Base-by-base conservation (phyloP, 2,797 vertebrate species). In the Hybognathus amarus region DNA sequence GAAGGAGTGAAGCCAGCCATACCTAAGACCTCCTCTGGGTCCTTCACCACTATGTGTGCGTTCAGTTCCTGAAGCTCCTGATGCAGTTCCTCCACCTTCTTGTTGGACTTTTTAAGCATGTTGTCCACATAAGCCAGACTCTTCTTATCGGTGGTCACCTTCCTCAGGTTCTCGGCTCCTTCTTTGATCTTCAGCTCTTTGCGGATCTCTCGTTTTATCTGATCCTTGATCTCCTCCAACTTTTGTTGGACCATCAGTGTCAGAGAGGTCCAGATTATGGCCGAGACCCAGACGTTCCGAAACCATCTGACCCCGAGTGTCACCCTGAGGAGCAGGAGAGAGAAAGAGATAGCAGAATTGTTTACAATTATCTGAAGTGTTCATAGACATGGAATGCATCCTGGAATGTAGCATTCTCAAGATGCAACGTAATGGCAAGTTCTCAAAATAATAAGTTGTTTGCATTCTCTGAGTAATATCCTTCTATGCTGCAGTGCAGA, bases 111-210 rank as follows among this genome's bases (percentile, higher is more conserved):
- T 93, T 99, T 99, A 91, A 99, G 94, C 96, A 99, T 97, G 93
- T 98, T 98, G 94, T 99, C 98, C 84, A 99, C 98, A 76, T 98
- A 99, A 6, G 98, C 97, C 94, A 99, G 95, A 91, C 95, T 99
- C 94, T 99, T 99, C 94, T 99, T 99, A 94, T 99, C 98, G 1
- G 98, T 99, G 89, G 98, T 99, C 83, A 98, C 98, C 93, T 96
- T 99, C 85, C 97, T 96, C 86, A 99, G 94, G 93, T 99, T 99
- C 94, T 99, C 98, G 0, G 98, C 97, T 85, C 98, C 98, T 91
- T 99, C 98, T 93, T 99, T 99, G 91, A 99, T 99, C 95, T 99
- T 99, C 90, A 99, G 96, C 94, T 99, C 98, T 90, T 99, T 99
- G 89, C 98, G 97, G 94, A 99, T 99, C 95, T 99, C 98, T 17